Base-by-base conservation (phyloP, 1,140 invertebrate genomes). In the Ephestia elutella region DNA sequence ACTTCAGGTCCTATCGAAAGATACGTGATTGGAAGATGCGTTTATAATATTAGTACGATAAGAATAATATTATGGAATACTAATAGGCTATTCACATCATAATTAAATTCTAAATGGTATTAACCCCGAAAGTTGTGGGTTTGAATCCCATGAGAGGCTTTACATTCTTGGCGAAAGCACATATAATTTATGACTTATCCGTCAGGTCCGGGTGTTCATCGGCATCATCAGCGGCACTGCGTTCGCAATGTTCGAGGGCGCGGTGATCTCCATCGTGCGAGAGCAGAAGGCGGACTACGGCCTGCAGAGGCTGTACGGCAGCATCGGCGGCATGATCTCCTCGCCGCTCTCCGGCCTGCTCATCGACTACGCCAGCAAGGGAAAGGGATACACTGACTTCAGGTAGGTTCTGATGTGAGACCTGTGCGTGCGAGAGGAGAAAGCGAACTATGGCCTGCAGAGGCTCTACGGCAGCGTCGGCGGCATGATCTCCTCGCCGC, bases 211-310 rank as follows among this genome's bases (percentile, higher is more conserved):
- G 55, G 92, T 95, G 3, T 92, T 95, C 62, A 92, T 95, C 49
- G 92, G 93, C 18, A 92, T 93, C 32, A 91, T 93, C 53, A 90
- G 93, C 57, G 94, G 94, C 0, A 95, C 94, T 5, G 92, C 93
- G 0, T 94, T 94, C 70, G 93, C 94, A 5, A 94, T 96, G 92
- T 95, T 96, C 71, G 95, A 96, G 86, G 94, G 95, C 9, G 95
- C 95, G 13, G 93, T 95, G 1, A 93, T 96, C 44, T 93, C 94
- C 2, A 93, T 95, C 69, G 85, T 95, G 20, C 90, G 94, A 49
- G 93, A 95, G 70, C 93, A 95, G 68, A 92, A 92, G 56, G 94
- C 93, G 1, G 94, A 95, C 85, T 95, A 95, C 66, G 95, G 95
- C 0, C 82, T 95, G 35, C 94, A 96, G 84, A 89, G 94, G 60